A percentile compares a stretch with the other conserved stretches of the same genome.
These are phyloP conservation scores for Amphiduros pacificus DNA, from an alignment of 2,888 invertebrate species.

Conservation along the genomic window DNA sequence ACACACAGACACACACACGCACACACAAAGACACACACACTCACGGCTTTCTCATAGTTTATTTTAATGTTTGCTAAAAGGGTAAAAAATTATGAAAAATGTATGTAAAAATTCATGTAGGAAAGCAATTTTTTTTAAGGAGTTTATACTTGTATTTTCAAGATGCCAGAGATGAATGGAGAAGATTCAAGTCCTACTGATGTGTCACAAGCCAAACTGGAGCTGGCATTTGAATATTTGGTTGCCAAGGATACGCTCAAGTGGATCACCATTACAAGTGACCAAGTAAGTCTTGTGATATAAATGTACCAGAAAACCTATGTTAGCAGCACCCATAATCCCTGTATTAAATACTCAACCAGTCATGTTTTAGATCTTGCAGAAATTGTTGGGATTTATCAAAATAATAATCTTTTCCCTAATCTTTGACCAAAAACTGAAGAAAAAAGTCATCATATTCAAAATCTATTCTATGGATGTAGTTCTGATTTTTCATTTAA, in stretches of 20 bases:
- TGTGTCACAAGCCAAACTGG: too few species aligned
- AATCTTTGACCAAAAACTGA: too few species aligned
- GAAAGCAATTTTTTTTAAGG: too few species aligned
- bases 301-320: neutral
- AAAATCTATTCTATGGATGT: too few species aligned
- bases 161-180: conserved; percentile 22
- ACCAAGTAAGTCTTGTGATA: conserved; percentile 71
- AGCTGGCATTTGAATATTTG: conserved; percentile 93
- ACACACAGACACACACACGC: too few species aligned
- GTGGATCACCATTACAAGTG: conserved; percentile 90
- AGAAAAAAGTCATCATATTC: too few species aligned
- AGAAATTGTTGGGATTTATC: neutral
- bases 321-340: neutral
- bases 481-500: too few species aligned
- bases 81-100: too few species aligned
- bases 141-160: neutral
- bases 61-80: too few species aligned
- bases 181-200: conserved; percentile 15
- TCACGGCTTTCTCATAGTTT: too few species aligned
- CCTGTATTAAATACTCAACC: neutral
- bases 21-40: too few species aligned
- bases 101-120: too few species aligned
- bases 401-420: neutral
- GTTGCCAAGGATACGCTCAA: conserved; percentile 87
- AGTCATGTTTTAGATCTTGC: neutral